These are phyloP conservation scores for Tetragonula carbonaria DNA, from an alignment of 2,888 invertebrate species.

Conservation along the genomic window DNA sequence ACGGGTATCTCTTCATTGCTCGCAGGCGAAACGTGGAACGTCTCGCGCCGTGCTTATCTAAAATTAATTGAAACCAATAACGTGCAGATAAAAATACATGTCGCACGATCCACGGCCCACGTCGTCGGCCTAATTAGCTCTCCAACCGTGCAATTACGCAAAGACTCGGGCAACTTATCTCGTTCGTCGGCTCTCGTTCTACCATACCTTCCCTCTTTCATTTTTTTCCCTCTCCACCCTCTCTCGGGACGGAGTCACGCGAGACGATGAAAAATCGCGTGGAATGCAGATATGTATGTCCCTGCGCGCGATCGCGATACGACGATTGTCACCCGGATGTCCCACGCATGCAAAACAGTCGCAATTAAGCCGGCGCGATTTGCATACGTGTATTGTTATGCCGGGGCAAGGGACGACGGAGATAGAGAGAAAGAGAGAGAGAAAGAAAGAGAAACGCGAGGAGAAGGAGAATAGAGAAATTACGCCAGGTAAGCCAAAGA, in stretches of 20 bases:
- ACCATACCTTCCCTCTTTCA: neutral
- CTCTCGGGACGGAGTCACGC: slow-evolving; percentile 34
- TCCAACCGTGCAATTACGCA: slow-evolving; percentile 34
- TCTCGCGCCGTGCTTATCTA: neutral
- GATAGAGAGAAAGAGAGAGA: slow-evolving; percentile 26
- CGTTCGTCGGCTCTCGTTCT: neutral
- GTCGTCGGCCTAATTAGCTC: slow-evolving; percentile 27
- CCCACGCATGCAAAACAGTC: slow-evolving; percentile 73
- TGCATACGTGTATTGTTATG: slow-evolving; percentile 73
- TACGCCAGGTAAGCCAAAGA: slow-evolving; percentile 6
- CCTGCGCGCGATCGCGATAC: slow-evolving; percentile 59
- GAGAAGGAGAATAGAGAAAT: slow-evolving; percentile 39
- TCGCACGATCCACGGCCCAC: neutral
- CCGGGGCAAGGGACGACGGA: slow-evolving; percentile 22
- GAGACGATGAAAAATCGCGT: slow-evolving; percentile 49
- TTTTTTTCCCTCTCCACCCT: neutral
- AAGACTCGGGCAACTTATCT: slow-evolving; percentile 39
- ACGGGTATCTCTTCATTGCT: neutral
- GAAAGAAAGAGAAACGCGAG: too few species aligned
- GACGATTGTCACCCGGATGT: slow-evolving; percentile 71
- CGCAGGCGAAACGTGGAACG: neutral
- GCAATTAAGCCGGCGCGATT: slow-evolving; percentile 72
- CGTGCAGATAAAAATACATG: slow-evolving; percentile 7
- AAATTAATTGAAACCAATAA: slow-evolving; percentile 35
- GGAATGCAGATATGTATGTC: slow-evolving; percentile 49